phyloP scores from a whole-genome alignment of 2,797 vertebrate species.

The Lophura swinhoii region DNA sequence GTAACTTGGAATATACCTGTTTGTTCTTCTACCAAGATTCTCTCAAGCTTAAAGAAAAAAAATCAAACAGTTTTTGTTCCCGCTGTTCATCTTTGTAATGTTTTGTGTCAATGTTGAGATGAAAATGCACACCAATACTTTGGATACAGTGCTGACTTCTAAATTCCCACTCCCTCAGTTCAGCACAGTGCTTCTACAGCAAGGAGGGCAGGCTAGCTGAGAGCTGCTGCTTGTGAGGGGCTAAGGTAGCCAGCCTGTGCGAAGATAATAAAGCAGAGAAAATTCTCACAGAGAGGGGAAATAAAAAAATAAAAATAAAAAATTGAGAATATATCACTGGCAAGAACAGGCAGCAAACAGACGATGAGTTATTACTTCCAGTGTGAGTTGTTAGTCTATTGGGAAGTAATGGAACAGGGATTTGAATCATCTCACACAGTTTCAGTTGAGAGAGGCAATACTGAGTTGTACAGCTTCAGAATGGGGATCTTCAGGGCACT shows the following conservation, averaged over 20 bases:
- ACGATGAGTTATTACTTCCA: not conserved
- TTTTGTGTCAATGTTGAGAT: not conserved
- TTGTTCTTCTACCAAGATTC: not conserved
- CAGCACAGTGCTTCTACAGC: not conserved
- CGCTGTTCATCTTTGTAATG: not conserved
- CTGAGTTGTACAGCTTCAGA: not conserved
- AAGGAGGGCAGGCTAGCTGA: not conserved
- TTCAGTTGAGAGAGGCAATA: not conserved
- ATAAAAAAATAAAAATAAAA: accelerated
- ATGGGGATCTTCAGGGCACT: not conserved
- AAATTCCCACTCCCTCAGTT: not conserved
- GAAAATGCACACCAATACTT: not conserved
- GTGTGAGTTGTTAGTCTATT: not conserved
- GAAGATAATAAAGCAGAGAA: not conserved
- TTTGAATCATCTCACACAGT: not conserved
- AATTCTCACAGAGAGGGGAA: not conserved
- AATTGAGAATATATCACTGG: not conserved
- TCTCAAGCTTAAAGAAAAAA: not conserved
- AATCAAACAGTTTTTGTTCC: not conserved
- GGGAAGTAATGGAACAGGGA: not conserved
- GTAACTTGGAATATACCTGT: not conserved
- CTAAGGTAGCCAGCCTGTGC: not conserved
- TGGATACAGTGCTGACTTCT: not conserved
- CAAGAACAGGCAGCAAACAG: not conserved
- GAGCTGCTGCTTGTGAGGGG: not conserved